Percentiles rank a stretch among this genome's conserved stretches.
These are phyloP conservation scores for Leptothorax acervorum DNA, from an alignment of 2,888 invertebrate species.

Conservation along the genomic window DNA sequence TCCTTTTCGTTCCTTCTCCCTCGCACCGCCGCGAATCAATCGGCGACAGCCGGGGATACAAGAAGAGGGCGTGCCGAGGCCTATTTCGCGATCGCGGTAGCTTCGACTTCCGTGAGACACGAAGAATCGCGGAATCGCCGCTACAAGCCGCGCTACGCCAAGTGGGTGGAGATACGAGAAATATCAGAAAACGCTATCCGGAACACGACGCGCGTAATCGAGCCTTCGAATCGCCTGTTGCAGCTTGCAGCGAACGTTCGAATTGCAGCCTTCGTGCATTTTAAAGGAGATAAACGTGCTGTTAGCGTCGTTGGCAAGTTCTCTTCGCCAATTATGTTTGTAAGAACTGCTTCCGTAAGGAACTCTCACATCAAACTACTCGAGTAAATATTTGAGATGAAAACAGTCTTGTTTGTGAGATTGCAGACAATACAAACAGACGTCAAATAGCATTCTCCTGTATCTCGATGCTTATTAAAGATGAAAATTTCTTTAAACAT, in stretches of 20 bases:
- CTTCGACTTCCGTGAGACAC: constrained; percentile 55
- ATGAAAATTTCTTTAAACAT: background rate
- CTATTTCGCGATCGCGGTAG: constrained; percentile 58
- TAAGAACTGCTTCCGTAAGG: background rate
- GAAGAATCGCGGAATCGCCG: constrained; percentile 36
- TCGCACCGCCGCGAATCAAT: constrained; percentile 44
- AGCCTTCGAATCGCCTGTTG: constrained; percentile 36
- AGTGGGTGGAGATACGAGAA: background rate
- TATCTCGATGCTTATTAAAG: background rate
- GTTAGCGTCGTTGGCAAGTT: background rate
- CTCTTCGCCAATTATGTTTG: background rate
- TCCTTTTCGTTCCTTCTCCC: constrained; percentile 7
- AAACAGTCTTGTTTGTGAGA: background rate
- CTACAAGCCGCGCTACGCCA: background rate
- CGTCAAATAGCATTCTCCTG: background rate
- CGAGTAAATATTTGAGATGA: background rate
- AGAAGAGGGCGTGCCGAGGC: constrained; percentile 66
- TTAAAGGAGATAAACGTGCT: background rate
- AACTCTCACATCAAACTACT: background rate
- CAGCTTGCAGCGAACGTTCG: constrained; percentile 12
- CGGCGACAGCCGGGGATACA: constrained; percentile 52
- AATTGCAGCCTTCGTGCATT: background rate
- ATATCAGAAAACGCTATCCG: background rate
- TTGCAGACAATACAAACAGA: background rate
- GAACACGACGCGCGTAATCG: background rate